phyloP scores from a whole-genome alignment of 2,888 invertebrate species.

The Mythimna albipuncta region DNA sequence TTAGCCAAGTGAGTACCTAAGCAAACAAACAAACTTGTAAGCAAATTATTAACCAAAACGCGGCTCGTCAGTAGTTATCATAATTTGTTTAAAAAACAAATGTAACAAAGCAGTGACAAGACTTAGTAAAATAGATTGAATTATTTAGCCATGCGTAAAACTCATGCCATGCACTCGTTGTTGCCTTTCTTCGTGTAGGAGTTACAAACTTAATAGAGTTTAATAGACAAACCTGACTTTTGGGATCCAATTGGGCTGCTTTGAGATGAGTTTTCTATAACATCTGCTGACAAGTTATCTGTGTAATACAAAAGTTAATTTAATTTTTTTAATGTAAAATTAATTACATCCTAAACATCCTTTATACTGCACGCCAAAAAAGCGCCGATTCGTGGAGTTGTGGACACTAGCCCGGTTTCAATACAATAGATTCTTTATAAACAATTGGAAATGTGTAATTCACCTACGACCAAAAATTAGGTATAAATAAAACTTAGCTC shows the following conservation, averaged over 20 bases:
- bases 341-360: not conserved
- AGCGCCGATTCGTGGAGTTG: slow-evolving; percentile 1
- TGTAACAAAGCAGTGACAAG: slow-evolving; percentile 8
- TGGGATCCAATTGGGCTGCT: slow-evolving; percentile 11
- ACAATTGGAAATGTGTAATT: slow-evolving; percentile 3
- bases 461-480: no score
- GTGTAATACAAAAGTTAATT: not conserved
- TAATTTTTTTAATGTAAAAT: not conserved
- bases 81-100: slow-evolving; percentile 4
- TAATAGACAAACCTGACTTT: slow-evolving; percentile 10
- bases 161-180: slow-evolving; percentile 11
- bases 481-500: not conserved
- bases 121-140: slow-evolving; percentile 6
- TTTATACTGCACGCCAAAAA: slow-evolving; percentile 1
- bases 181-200: slow-evolving; percentile 7
- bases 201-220: slow-evolving; percentile 12
- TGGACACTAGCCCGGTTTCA: not conserved
- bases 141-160: slow-evolving; percentile 14
- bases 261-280: slow-evolving; percentile 22
- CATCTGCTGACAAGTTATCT: slow-evolving; percentile 12
- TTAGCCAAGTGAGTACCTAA: slow-evolving; percentile 15
- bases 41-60: slow-evolving; percentile 18
- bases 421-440: slow-evolving; percentile 1
- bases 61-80: slow-evolving; percentile 14
- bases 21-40: slow-evolving; percentile 19